A percentile compares a stretch with the other conserved stretches of the same genome.
These are phyloP conservation scores for Drosophila gaucha DNA, from an alignment of 2,888 invertebrate genomes.

Conservation along the genomic window DNA sequence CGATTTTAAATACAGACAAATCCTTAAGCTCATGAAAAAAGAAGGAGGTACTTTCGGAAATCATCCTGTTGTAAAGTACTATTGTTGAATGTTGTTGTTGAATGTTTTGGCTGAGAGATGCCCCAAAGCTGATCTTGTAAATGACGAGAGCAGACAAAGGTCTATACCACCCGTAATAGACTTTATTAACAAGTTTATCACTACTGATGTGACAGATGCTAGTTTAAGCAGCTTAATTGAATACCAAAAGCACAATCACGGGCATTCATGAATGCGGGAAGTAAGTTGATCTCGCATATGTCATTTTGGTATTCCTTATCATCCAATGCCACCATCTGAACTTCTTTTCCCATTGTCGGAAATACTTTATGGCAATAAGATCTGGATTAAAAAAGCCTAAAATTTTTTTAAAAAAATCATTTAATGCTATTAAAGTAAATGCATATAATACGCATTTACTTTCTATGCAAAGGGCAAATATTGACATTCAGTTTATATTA, in stretches of 20 bases:
- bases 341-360: neutral
- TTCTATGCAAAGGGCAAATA: conserved; percentile 17
- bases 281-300: neutral
- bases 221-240: neutral
- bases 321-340: conserved; percentile 7
- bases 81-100: conserved; percentile 5
- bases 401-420: conserved; percentile 18
- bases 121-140: too few species aligned
- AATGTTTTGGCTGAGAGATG: neutral
- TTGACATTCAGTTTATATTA: conserved; percentile 14
- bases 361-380: conserved; percentile 7
- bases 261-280: conserved; percentile 3
- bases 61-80: neutral
- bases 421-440: too few species aligned
- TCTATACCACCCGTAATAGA: neutral
- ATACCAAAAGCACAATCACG: conserved; percentile 13
- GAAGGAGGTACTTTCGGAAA: neutral
- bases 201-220: neutral
- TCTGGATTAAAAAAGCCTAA: conserved; percentile 22
- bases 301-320: conserved; percentile 2
- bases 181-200: neutral
- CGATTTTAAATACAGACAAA: too few species aligned
- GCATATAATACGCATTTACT: conserved; percentile 10
- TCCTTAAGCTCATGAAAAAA: too few species aligned
- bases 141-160: neutral